Conservation (phyloP, 2,113 vertebrate species). For the Lepidothrix coronata region DNA sequence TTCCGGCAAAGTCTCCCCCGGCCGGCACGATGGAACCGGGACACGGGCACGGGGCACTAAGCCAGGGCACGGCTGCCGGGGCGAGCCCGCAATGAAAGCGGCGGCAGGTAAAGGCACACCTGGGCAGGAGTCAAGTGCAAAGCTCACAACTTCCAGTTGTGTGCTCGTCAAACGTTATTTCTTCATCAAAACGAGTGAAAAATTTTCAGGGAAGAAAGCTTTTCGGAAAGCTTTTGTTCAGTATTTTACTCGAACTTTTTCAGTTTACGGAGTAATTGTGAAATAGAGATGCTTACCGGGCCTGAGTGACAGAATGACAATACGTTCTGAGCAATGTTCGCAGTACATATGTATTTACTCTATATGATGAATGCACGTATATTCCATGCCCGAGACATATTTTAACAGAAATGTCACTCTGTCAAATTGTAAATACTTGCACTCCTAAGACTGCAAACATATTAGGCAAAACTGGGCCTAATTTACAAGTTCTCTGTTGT, state of each 20-base stretch:
- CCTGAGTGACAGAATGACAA: constrained; percentile 43
- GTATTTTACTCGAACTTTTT: not conserved
- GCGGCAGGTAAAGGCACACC: not conserved
- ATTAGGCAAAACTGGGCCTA: constrained; percentile 45
- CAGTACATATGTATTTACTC: constrained; percentile 45
- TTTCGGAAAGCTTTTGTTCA: not conserved
- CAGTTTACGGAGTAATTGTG: not conserved
- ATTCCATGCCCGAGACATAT: constrained; percentile 4
- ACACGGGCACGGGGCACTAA: not conserved
- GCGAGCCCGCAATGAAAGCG: fast-evolving
- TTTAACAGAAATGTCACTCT: constrained; percentile 57
- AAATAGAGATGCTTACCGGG: constrained; percentile 3
- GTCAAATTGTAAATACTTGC: constrained; percentile 33
- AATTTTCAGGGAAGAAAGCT: not conserved
- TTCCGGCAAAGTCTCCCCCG: too few relatives aligned
- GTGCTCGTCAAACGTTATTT: fast-evolving
- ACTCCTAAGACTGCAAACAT: constrained; percentile 44
- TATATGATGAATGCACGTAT: not conserved
- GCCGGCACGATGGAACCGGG: fast-evolving
- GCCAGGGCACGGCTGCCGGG: not conserved
- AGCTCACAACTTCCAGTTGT: not conserved
- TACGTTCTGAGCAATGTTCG: not conserved
- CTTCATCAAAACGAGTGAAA: not conserved
- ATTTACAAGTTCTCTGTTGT: constrained; percentile 59
- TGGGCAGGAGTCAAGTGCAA: not conserved